phyloP scores from a whole-genome alignment of 2,888 invertebrate genomes.

The Pammene fasciana region DNA sequence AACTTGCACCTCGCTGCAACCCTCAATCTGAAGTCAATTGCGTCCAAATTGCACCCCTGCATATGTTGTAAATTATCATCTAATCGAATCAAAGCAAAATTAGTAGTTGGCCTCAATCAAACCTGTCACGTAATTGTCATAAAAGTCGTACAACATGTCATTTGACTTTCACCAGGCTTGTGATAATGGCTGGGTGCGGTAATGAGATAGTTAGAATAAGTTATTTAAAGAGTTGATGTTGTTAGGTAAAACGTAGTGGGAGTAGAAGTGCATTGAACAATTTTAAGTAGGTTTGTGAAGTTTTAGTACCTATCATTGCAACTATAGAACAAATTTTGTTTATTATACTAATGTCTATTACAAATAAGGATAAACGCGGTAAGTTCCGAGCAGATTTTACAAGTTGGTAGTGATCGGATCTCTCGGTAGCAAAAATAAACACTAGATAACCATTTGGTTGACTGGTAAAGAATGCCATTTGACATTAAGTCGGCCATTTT shows the following conservation, averaged over 20 bases:
- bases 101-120: conserved; percentile 14
- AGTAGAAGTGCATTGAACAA: too few relatives aligned
- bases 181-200: background rate
- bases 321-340: too few relatives aligned
- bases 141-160: conserved; percentile 20
- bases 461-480: too few relatives aligned
- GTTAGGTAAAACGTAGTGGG: too few relatives aligned
- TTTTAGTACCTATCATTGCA: too few relatives aligned
- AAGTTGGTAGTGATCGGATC: too few relatives aligned
- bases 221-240: conserved; percentile 9
- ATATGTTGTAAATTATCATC: conserved; percentile 33
- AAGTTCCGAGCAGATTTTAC: too few relatives aligned
- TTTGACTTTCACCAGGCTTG: conserved; percentile 6
- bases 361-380: too few relatives aligned
- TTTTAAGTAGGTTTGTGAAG: too few relatives aligned
- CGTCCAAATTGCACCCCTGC: conserved; percentile 13
- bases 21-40: conserved; percentile 16
- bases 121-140: conserved; percentile 17
- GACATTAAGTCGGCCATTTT: too few relatives aligned
- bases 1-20: conserved; percentile 8
- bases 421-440: too few relatives aligned
- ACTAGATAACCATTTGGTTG: too few relatives aligned
- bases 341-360: background rate
- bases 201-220: background rate
- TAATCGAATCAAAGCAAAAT: conserved; percentile 26